Base-by-base conservation (phyloP, 2,797 vertebrate genomes). In the Dendrocincla tyrannina region DNA sequence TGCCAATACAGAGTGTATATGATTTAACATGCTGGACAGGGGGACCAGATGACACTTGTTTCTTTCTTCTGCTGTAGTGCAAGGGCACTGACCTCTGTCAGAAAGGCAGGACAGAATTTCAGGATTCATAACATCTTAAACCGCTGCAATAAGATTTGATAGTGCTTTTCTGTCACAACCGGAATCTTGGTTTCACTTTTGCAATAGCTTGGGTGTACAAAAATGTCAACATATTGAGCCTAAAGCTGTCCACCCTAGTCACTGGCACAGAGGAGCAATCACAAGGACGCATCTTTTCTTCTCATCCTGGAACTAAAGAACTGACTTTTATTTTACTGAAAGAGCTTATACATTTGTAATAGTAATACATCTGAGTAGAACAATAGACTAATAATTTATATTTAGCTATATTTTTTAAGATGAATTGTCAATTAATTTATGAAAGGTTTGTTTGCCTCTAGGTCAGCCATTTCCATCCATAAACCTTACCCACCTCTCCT, bases 1-100 rank as follows among this genome's bases (percentile, higher is more conserved):
- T 7, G 30, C 33, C 0, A 0, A 8, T 12, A 63, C 33, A 28
- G 7, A 22, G 9, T 4, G 4, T 47, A 15, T 0, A 0, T 27
- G 35, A 37, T 70, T 18, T 33, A 47, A 55, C 16, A 9, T 0
- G 0, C 7, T 7, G 60, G 44, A 59, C 7, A 6, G 0, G 0
- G 13, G 27, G 22, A 49, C 7, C 20, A 70, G 32, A 19, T 0
- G 0, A 52, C 53, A 19, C 17, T 70, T 77, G 16, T 42, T 80
- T 19, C n/a, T 59, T 41, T 22, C 37, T 47, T 49, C 33, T 53
- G 14, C 24, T 52, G 16, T 9, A 27, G 20, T 37, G 14, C 32
- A 60, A 67, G 23, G 42, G 8, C 47, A 41, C 15, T 67, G 85
- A 70, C 35, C 28, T 47, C 53, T 80, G 32, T 49, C 85, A 77